Percentiles rank a stretch among this genome's conserved stretches.
Conservation (phyloP, 2,113 vertebrate genomes). For the Syngnathus floridae region DNA sequence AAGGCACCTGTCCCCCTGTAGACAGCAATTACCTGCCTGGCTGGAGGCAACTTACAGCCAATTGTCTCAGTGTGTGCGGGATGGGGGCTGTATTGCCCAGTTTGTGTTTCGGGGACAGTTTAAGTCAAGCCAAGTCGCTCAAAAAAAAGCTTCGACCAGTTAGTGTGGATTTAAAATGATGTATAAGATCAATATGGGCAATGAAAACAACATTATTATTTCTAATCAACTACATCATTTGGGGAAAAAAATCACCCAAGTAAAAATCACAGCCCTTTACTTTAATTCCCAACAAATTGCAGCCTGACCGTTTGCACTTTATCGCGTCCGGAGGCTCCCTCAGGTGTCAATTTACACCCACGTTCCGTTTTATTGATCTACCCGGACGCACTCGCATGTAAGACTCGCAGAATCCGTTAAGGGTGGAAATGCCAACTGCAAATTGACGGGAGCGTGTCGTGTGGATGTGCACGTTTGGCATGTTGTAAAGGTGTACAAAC, state of each 20-base stretch:
- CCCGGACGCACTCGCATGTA: slow-evolving; percentile 28
- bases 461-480: slow-evolving; percentile 20
- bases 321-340: slow-evolving; percentile 25
- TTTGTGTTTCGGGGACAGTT: background rate
- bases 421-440: slow-evolving; percentile 19
- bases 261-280: background rate
- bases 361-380: slow-evolving; percentile 55
- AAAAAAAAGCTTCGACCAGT: slow-evolving; percentile 4
- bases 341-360: slow-evolving; percentile 45
- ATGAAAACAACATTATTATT: too few relatives aligned
- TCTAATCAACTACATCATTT: too few relatives aligned
- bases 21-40: slow-evolving; percentile 69
- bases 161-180: background rate
- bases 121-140: background rate
- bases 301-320: background rate
- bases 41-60: slow-evolving; percentile 52
- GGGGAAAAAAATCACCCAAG: background rate
- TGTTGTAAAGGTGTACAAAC: slow-evolving; percentile 30
- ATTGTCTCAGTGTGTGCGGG: slow-evolving; percentile 44
- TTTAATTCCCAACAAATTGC: background rate
- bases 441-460: slow-evolving; percentile 11
- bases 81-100: slow-evolving; percentile 1
- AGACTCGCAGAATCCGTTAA: slow-evolving; percentile 33
- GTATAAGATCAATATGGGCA: too few relatives aligned
- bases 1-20: slow-evolving; percentile 64